Conservation (phyloP, 1,140 invertebrate genomes). For the Aphelenchoides besseyi region DNA sequence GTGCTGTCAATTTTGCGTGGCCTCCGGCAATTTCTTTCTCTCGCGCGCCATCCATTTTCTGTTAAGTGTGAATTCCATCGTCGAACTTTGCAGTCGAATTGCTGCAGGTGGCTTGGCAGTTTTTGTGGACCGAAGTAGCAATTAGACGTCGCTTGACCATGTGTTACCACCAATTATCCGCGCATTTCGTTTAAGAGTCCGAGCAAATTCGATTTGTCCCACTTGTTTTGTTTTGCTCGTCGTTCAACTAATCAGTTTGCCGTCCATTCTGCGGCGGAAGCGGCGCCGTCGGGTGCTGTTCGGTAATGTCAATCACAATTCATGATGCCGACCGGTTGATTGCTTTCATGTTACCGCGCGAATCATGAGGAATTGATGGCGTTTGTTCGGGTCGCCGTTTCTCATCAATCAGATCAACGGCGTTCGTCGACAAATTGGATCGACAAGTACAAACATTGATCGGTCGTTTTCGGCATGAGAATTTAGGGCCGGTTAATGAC, state of each 20-base stretch:
- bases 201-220: not conserved
- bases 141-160: not conserved
- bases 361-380: not conserved
- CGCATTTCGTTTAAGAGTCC: not conserved
- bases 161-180: too few relatives aligned
- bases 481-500: not conserved
- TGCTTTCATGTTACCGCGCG: not conserved
- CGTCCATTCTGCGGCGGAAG: not conserved
- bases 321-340: not conserved
- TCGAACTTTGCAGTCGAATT: not conserved
- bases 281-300: not conserved
- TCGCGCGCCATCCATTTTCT: not conserved
- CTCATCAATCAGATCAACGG: not conserved
- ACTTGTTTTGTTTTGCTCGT: constrained; percentile 1
- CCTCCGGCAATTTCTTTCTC: not conserved
- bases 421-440: constrained; percentile 1
- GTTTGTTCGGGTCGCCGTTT: not conserved
- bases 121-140: not conserved
- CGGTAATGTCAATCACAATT: not conserved
- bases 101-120: not conserved
- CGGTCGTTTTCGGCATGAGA: too few relatives aligned
- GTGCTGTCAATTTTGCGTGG: not conserved
- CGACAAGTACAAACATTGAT: not conserved
- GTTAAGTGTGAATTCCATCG: not conserved
- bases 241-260: not conserved